Evolutionary conservation across 2,113 vertebrate genomes (phyloP).

Genomic region (Girardinichthys multiradiatus): DNA sequence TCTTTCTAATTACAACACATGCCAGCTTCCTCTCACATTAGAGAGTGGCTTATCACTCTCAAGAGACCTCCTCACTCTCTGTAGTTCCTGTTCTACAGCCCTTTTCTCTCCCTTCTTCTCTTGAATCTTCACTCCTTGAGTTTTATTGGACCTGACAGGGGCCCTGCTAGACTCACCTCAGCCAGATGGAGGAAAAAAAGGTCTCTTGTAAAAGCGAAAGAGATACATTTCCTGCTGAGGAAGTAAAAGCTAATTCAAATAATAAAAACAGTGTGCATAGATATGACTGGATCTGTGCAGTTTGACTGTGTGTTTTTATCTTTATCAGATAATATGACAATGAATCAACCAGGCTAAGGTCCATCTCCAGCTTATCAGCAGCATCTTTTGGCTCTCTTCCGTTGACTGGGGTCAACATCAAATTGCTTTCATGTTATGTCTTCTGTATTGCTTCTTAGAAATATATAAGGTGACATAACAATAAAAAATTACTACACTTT

Average conservation of each 20-base stretch:
- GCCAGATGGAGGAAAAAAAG: slow-evolving; percentile 22
- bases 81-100: slow-evolving; percentile 38
- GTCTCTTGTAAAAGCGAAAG: slow-evolving; percentile 5
- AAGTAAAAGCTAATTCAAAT: slow-evolving; percentile 23
- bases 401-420: background rate
- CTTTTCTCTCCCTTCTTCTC: slow-evolving; percentile 34
- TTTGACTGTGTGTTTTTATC: slow-evolving; percentile 4
- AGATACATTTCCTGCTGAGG: slow-evolving; percentile 10
- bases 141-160: slow-evolving; percentile 38
- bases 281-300: background rate
- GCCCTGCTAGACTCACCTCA: slow-evolving; percentile 17
- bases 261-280: background rate
- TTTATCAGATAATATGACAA: background rate
- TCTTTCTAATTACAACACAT: slow-evolving; percentile 66
- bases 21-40: slow-evolving; percentile 48
- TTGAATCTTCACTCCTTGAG: slow-evolving; percentile 19
- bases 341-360: slow-evolving; percentile 7
- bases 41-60: slow-evolving; percentile 54
- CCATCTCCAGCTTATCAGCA: slow-evolving; percentile 48
- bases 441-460: background rate
- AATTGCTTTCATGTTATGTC: background rate
- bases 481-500: too few species aligned
- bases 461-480: too few species aligned
- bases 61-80: slow-evolving; percentile 49
- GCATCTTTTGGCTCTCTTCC: slow-evolving; percentile 16